Base-by-base conservation (phyloP, 2,797 vertebrate species). In the Phataginus tricuspis region DNA sequence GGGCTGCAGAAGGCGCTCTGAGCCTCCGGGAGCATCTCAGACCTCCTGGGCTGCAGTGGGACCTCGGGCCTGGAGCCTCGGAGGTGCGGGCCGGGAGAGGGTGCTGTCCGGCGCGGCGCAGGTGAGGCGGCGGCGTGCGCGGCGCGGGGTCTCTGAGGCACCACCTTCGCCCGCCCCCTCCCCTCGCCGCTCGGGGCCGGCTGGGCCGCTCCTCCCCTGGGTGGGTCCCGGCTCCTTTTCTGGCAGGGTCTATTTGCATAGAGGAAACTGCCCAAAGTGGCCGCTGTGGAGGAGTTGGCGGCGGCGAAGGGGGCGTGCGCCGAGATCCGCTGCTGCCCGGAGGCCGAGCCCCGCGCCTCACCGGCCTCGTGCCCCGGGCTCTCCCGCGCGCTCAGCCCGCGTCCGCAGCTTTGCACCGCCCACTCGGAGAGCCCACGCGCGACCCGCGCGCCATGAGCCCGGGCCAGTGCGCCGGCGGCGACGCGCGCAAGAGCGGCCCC, bases 211-310 rank as follows among this genome's bases (percentile, higher is more conserved):
- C 97, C 96, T 96, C 97, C 96, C 97, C 97, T 94, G 96, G 96
- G 96, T 95, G 97, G 96, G 95, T 93, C 96, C 91, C 37, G 7
- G 96, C 90, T 94, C 96, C 95, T 96, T 95, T 97, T 91, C 97
- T 23, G 94, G 97, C 97, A 68, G 78, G 96, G 91, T 59, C 91
- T 94, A 98, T 98, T 98, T 98, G 97, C 97, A 97, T 95, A 98
- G 98, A 98, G 98, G 98, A 98, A 97, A 98, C 97, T 84, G 97
- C 93, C 92, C 96, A 71, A 91, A 95, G 96, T 88, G 97, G 95
- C 93, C 69, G 90, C 94, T 2, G 95, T 5, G 15, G 29, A 49
- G 78, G 53, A 79, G 97, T 83, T 1, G 95, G 94, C 92, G 16
- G 79, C 51, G 5, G 88, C 9, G 29, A 59, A 34, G 92, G 96